Evolutionary conservation across 2,113 vertebrate species (phyloP).

Genomic region (Neogobius melanostomus): DNA sequence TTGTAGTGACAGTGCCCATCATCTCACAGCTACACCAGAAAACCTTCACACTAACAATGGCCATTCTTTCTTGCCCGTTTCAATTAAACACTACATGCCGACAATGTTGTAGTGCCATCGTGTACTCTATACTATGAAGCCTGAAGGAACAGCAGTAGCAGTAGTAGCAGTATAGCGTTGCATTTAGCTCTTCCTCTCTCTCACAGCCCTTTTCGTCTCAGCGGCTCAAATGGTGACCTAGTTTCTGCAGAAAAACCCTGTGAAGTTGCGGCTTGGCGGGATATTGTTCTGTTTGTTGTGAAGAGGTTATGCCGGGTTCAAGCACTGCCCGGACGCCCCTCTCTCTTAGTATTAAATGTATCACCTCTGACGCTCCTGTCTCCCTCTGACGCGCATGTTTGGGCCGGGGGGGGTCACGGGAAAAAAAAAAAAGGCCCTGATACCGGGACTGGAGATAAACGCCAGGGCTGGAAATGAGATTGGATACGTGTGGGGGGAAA

Average conservation of each 20-base stretch:
- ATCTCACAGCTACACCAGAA: too few species aligned
- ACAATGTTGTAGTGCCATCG: too few species aligned
- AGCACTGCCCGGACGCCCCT: background rate
- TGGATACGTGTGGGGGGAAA: too few species aligned
- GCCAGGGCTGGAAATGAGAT: background rate
- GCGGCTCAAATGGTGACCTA: conserved; percentile 1
- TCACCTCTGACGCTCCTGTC: background rate
- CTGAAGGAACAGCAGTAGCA: too few species aligned
- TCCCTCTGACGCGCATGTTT: background rate
- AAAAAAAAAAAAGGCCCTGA: background rate
- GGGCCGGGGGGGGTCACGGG: too few species aligned
- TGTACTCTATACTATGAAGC: too few species aligned
- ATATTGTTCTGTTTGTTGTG: conserved; percentile 2
- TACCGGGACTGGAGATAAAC: background rate
- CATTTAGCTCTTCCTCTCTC: background rate
- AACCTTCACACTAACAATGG: too few species aligned
- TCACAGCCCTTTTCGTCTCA: background rate
- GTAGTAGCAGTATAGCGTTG: background rate
- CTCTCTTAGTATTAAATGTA: background rate
- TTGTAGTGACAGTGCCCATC: too few species aligned
- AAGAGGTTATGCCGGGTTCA: background rate
- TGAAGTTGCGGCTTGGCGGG: background rate
- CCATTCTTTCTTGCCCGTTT: too few species aligned
- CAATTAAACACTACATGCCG: too few species aligned
- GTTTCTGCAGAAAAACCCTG: background rate